These are phyloP conservation scores for Celastrina argiolus DNA, from an alignment of 2,888 invertebrate genomes.

Conservation along the genomic window DNA sequence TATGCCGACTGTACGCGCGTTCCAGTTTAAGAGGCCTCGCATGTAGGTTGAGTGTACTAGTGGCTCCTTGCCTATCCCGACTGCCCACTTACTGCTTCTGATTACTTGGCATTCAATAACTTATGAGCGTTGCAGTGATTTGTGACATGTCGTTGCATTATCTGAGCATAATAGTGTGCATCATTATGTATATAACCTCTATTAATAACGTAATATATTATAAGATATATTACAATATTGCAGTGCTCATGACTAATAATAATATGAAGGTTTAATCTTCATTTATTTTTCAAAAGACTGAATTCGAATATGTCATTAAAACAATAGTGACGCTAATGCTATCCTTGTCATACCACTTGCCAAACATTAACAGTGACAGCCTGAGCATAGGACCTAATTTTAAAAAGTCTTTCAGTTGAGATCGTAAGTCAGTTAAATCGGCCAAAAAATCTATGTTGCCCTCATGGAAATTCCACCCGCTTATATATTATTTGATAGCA, in stretches of 20 bases:
- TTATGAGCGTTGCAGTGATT: background rate
- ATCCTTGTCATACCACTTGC: too few species aligned
- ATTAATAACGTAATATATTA: too few species aligned
- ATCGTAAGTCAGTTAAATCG: background rate
- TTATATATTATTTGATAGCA: slow-evolving; percentile 27
- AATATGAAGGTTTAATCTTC: too few species aligned
- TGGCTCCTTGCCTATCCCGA: slow-evolving; percentile 5
- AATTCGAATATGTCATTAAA: too few species aligned
- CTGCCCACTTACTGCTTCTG: slow-evolving; percentile 16
- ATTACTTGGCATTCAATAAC: slow-evolving; percentile 18
- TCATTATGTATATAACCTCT: too few species aligned
- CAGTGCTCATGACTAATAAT: too few species aligned
- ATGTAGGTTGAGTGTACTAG: slow-evolving; percentile 18
- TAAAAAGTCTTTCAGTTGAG: too few species aligned
- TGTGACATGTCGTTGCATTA: background rate
- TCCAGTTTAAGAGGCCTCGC: slow-evolving; percentile 1
- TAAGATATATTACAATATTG: too few species aligned
- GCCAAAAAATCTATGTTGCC: background rate
- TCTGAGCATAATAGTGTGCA: background rate
- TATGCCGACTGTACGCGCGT: slow-evolving; percentile 6
- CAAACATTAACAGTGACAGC: too few species aligned
- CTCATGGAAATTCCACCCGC: background rate
- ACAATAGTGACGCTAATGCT: too few species aligned
- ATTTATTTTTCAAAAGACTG: too few species aligned
- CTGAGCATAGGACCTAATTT: too few species aligned